These are phyloP conservation scores for Lycodopsis pacificus DNA, from an alignment of 2,797 vertebrate species.

Conservation along the genomic window DNA sequence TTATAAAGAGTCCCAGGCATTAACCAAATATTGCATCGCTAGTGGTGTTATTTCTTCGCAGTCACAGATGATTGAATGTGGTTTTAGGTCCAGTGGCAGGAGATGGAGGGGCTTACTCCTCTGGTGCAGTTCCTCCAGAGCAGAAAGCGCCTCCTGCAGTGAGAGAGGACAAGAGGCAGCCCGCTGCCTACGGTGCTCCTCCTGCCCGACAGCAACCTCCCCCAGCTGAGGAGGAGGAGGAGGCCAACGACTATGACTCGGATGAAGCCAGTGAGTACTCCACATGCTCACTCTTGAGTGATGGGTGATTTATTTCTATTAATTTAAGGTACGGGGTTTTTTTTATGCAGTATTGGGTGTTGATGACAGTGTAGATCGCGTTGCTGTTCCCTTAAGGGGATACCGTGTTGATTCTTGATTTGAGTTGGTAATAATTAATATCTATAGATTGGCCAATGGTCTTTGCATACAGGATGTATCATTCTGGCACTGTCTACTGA, in stretches of 20 bases:
- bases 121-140: conserved; percentile 61
- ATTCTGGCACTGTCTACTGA: conserved; percentile 22
- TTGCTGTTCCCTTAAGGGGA: conserved; percentile 28
- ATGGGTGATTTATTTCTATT: conserved; percentile 17
- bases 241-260: conserved; percentile 95
- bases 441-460: conserved; percentile 41
- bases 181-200: conserved; percentile 72
- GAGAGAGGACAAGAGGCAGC: conserved; percentile 88
- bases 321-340: conserved; percentile 13
- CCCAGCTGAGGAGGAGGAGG: conserved; percentile 89
- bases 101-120: conserved; percentile 71
- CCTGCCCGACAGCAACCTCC: conserved; percentile 71
- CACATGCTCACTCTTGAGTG: conserved; percentile 46
- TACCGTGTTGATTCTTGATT: conserved; percentile 30
- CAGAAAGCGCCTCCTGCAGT: conserved; percentile 74
- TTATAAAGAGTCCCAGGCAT: not conserved
- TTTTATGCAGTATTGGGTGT: not conserved
- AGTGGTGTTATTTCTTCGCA: conserved; percentile 9
- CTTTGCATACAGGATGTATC: conserved; percentile 29
- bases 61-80: conserved; percentile 44
- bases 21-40: conserved; percentile 7
- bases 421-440: conserved; percentile 46
- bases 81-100: conserved; percentile 58
- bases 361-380: conserved; percentile 37
- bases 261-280: conserved; percentile 93